Evolutionary conservation across 2,113 vertebrate genomes (phyloP), one percentile per base, ranked within the genome.

Genomic region (Coreoperca whiteheadi): DNA sequence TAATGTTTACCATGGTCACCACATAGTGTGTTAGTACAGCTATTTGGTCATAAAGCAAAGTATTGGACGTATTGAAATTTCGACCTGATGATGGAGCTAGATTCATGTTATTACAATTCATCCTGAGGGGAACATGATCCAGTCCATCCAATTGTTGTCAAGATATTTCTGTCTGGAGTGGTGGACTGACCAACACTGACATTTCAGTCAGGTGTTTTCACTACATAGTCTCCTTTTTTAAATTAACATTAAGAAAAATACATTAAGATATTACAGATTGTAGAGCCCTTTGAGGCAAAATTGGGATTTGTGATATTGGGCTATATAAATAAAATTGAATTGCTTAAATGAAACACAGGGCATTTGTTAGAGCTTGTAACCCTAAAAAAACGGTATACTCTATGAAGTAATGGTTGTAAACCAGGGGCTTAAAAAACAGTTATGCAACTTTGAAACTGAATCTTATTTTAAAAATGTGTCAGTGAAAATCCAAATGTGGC

Each of bases 401-500:
- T 61, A 41, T 46, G 9, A 34, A 12, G 37, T 4, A 10, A 50
- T 18, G 12, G 23, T 56, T 69, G 20, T 39, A 78, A 78, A 63
- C 12, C 32, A 53, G 25, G 28, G 9, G 41, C 15, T 64, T 74
- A 21, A 68, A 43, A 69, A 74, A 51, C 4, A 3, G 53, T 34
- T 25, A 32, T 74, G 2, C 2, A 50, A 41, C 9, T n/a, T 21
- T 80, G 37, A 63, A 61, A 25, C 14, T 0, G 1, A 75, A 43
- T 53, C 43, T 21, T 23, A 30, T 84, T 65, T 23, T 50, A 25
- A 53, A 41, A 68, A 56, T 12, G 8, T 54, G 34, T 21, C n/a
- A 77, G 34, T 6, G 1, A 83, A 18, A 77, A 7, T 72, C 16
- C 51, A 63, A 78, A 72, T 41, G 8, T 48, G 32, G 60, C 23